A percentile compares a stretch with the other conserved stretches of the same genome.
These are phyloP conservation scores for Bufo gargarizans DNA, from an alignment of 2,113 vertebrate species.

Conservation along the genomic window DNA sequence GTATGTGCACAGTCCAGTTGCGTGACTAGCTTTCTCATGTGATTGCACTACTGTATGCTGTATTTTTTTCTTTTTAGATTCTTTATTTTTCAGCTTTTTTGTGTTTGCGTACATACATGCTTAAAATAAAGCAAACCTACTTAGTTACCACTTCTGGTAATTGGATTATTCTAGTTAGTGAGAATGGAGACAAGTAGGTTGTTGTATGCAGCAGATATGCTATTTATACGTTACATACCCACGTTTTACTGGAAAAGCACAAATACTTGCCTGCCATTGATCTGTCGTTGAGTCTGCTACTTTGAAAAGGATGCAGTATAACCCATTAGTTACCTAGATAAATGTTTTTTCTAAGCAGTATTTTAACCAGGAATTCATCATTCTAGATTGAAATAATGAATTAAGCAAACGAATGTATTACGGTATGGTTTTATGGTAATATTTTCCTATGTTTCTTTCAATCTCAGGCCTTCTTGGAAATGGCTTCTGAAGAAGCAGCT, in stretches of 20 bases:
- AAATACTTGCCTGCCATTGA: background rate
- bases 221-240: background rate
- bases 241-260: no score
- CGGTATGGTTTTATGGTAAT: background rate
- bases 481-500: slow-evolving; percentile 85
- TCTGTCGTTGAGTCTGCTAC: background rate
- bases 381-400: background rate
- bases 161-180: background rate
- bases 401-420: background rate
- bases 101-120: no score
- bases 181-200: background rate
- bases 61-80: no score
- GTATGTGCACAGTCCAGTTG: no score
- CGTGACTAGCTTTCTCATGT: no score
- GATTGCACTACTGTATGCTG: no score
- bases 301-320: background rate
- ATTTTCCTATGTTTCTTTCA: slow-evolving; percentile 57
- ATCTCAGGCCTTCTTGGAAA: slow-evolving; percentile 86
- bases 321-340: background rate
- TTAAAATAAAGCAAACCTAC: no score
- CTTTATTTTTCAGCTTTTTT: no score
- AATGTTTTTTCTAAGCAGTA: background rate
- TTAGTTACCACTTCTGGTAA: no score
- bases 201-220: background rate
- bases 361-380: background rate